A percentile compares a stretch with the other conserved stretches of the same genome.
Conservation (phyloP, 2,888 invertebrate genomes). For the Leptodirus hochenwartii region DNA sequence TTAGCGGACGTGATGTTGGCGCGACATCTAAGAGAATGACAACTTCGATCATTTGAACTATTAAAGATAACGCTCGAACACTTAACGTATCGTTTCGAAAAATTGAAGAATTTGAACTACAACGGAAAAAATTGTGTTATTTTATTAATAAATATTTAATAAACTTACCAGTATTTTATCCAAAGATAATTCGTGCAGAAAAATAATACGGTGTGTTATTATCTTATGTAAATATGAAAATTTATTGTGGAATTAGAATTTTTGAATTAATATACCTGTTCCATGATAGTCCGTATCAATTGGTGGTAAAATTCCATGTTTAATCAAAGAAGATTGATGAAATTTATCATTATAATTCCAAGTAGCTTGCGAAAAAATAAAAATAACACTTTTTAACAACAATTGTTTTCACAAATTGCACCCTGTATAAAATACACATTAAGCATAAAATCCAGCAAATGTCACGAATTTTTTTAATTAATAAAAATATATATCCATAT, state of each 20-base stretch:
- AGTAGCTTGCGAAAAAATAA: slow-evolving; percentile 15
- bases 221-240: background rate
- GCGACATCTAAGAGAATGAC: slow-evolving; percentile 18
- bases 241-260: slow-evolving; percentile 3
- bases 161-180: slow-evolving; percentile 8
- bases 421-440: background rate
- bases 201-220: background rate
- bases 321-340: slow-evolving; percentile 25
- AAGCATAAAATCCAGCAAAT: background rate
- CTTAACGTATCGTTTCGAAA: no score
- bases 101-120: background rate
- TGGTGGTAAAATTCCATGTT: slow-evolving; percentile 37
- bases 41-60: background rate
- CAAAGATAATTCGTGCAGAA: no score
- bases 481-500: slow-evolving; percentile 2
- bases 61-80: background rate
- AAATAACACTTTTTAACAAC: background rate
- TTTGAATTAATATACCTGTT: no score
- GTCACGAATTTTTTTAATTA: background rate
- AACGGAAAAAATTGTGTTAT: slow-evolving; percentile 3
- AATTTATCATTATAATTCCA: slow-evolving; percentile 15
- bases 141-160: no score
- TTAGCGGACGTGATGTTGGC: slow-evolving; percentile 28
- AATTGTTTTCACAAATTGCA: background rate
- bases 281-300: slow-evolving; percentile 38